These are phyloP conservation scores for Orthosia gracilis DNA, from an alignment of 2,888 invertebrate genomes.

Conservation along the genomic window DNA sequence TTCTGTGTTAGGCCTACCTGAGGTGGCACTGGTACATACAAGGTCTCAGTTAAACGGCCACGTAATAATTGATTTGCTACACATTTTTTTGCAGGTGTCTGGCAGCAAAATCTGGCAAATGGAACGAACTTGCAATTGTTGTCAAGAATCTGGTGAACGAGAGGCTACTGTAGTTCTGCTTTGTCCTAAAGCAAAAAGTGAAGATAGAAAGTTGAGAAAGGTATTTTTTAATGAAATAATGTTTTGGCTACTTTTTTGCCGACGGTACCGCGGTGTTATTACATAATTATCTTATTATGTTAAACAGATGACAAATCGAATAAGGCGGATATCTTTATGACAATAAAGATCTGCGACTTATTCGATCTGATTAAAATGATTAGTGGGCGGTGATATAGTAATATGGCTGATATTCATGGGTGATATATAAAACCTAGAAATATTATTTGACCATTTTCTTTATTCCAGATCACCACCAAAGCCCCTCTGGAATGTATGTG, in stretches of 20 bases:
- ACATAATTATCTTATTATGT: background rate
- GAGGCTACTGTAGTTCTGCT: conserved; percentile 97
- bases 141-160: conserved; percentile 98
- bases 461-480: conserved; percentile 95
- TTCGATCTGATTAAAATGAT: background rate
- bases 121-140: conserved; percentile 98
- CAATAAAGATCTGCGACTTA: background rate
- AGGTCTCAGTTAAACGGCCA: background rate
- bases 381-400: no score
- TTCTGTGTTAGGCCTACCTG: background rate
- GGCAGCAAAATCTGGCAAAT: conserved; percentile 99
- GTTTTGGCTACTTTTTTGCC: background rate
- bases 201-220: conserved; percentile 96
- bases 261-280: background rate
- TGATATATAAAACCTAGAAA: no score
- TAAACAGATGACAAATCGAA: background rate
- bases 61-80: no score
- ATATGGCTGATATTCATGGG: no score
- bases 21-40: background rate
- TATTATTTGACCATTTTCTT: background rate
- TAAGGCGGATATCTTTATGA: background rate
- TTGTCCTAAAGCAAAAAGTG: conserved; percentile 97
- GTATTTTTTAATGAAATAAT: conserved; percentile 80
- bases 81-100: conserved; percentile 92
- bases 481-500: conserved; percentile 98